Evolutionary conservation across 2,113 vertebrate genomes (phyloP), one percentile per base, ranked within the genome.

Genomic region (Struthio camelus): DNA sequence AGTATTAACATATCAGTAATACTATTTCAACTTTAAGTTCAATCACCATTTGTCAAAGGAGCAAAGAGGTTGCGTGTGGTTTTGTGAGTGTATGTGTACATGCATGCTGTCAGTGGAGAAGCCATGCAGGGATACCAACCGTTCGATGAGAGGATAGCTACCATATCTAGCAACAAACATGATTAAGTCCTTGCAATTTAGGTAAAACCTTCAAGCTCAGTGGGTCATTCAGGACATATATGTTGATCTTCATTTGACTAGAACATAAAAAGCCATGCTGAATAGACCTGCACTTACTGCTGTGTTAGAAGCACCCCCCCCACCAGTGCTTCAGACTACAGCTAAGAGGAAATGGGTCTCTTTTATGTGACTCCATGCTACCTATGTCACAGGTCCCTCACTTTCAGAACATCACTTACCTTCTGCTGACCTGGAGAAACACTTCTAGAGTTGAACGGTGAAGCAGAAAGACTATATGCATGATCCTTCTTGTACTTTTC

Each of bases 381-480:
- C 19, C 27, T 42, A 9, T 48, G 28, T 48, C 66, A 79, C 40
- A 53, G 50, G 42, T 75, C 34, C n/a, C 62, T 2, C 0, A 0
- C 9, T 59, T 32, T 72, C 38, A 62, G 53, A 70, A 27, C 34
- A 38, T 22, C 70, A 79, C 94, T 88, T 89, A 96, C 96, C 90
- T 94, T 96, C 69, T 72, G 58, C 85, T 95, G 88, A 58, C 84
- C 66, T 80, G 91, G 85, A 83, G 94, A 96, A 96, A 85, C n/a
- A 30, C 77, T 94, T 86, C 76, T 95, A 66, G 40, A 88, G 19
- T 85, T 82, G 67, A 72, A 71, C 4, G 11, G 30, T 65, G 92
- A 78, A 75, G 44, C 27, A 42, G 87, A 90, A 93, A 48, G 56
- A 70, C 61, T 59, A 4, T 1, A 32, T 69, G 58, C 34, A 67